Evolutionary conservation across 1,140 invertebrate species (phyloP).

Genomic region (honey bee (Apis mellifera)): DNA sequence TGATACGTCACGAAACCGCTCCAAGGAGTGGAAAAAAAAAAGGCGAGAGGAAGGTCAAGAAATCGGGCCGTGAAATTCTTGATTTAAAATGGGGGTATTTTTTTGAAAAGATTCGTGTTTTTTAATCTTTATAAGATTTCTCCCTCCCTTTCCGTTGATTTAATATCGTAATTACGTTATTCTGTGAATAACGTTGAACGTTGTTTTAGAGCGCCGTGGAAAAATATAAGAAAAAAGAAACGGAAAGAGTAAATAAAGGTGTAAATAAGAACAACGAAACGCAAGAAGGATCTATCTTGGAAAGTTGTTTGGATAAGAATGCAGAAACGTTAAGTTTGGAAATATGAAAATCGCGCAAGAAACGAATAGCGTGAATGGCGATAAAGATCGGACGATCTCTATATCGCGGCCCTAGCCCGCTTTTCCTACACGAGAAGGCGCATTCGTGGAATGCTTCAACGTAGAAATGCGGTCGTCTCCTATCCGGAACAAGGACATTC

Average conservation of each 20-base stretch:
- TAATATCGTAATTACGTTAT: too few relatives aligned
- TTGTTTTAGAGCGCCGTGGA: too few relatives aligned
- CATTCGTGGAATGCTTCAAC: conserved; percentile 59
- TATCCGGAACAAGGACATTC: conserved; percentile 62
- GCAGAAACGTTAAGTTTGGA: neutral
- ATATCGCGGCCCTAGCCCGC: conserved; percentile 31
- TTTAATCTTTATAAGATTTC: too few relatives aligned
- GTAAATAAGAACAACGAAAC: neutral
- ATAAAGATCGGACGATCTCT: conserved; percentile 33
- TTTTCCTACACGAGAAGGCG: conserved; percentile 49
- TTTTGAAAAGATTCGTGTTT: neutral
- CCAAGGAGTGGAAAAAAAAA: conserved; percentile 1
- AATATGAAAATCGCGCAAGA: conserved; percentile 17
- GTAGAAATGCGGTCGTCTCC: conserved; percentile 60
- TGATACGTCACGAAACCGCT: conserved; percentile 41
- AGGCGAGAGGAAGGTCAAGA: conserved; percentile 31
- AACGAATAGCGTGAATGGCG: conserved; percentile 34
- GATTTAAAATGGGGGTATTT: neutral
- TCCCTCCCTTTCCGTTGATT: neutral
- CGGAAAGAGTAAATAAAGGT: neutral
- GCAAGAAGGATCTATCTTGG: neutral
- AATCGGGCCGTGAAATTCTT: conserved; percentile 1
- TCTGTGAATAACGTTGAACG: neutral
- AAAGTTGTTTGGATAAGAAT: conserved; percentile 5
- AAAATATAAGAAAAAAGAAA: neutral